Evolutionary conservation across 92 coral and sea anemone genomes (phyloP), one percentile per base, ranked within the genome.

Genomic region (Epizoanthus rinbou): DNA sequence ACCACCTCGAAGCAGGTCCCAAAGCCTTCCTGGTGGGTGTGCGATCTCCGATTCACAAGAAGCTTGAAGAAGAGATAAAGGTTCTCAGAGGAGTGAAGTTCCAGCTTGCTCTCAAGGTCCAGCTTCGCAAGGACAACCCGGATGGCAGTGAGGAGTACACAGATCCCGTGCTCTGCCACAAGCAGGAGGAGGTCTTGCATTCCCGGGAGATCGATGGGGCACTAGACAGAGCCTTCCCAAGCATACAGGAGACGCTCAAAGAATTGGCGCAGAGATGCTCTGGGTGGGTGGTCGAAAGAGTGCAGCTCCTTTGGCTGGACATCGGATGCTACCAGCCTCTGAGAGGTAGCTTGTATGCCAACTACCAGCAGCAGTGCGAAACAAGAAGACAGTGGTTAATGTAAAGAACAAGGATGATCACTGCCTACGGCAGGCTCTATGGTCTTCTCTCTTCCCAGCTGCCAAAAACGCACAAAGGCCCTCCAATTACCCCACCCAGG

Each of bases 391-490:
- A 6, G 41, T 79, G 10, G 35, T 17, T 19, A 79, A 60, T 35
- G 57, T 60, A 6, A 4, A 62, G 21, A 62, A 79, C 16, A 58
- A 7, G 22, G 23, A 79, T 43, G 79, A 85, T 24, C 37, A 85
- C 79, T 85, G 86, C 85, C 78, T 85, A 0, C 85, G 73, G 8
- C 8, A 0, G 23, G 9, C 31, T 0, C 23, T 5, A 62, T 14
- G 69, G 17, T 15, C 67, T n/a, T 73, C 73, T 13, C 21, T 58
- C 21, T 60, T 59, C 64, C 83, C 72, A 21, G 31, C 45, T 2
- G 66, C 41, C 2, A 25, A 68, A 18, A 9, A 52, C n/a, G 53
- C 76, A 28, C 6, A 47, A 41, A 66, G 76, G 13, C 16, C 78
- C 6, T 43, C 50, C 66, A 80, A 25, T 1, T 52, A 68, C n/a